Base-by-base conservation (phyloP, 1,140 invertebrate species). In the Hesperophylax magnus region DNA sequence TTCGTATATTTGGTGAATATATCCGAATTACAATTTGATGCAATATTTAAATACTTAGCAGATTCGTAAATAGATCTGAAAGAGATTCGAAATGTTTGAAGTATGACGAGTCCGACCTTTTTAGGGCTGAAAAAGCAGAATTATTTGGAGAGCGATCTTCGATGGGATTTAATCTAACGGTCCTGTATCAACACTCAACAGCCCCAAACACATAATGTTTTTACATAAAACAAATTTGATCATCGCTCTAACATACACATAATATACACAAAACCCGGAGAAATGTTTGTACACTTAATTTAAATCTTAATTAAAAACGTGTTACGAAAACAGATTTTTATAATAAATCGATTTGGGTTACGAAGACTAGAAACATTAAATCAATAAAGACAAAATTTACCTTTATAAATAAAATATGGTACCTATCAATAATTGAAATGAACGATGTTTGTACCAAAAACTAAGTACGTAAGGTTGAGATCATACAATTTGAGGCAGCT, bases 291-390 rank as follows among this genome's bases (percentile, higher is more conserved):
- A 77, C 78, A 72, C 77, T 83, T 83, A 83, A 83, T 83, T 80
- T 80, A 83, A 83, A 83, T 83, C 82, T 83, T 83, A 83, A 83
- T 83, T 83, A 83, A 83, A 83, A 78, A 69, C 76, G 34, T 72
- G 69, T 56, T 24, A 54, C 20, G 27, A 56, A 72, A 67, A 67
- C 15, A n/a, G 11, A 61, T 61, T 61, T 61, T 61, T 61, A 20
- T 61, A 9, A 20, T n/a, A 58, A 20, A 18, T 58, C 20, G 20
- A 11, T 47, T 47, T 8, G 39, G 11, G 39, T 47, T 14, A 0
- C 2, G 39, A 47, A 47, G 3, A 47, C 9, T 0, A 47, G 39
- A 11, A 47, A 47, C 11, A 47, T 47, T 47, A 47, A 47, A 47
- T 47, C 39, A 47, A 47, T 47, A 47, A 1, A 14, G 39, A 1